These are phyloP conservation scores for Melanerpes formicivorus DNA, from an alignment of 2,113 vertebrate species.

Conservation along the genomic window DNA sequence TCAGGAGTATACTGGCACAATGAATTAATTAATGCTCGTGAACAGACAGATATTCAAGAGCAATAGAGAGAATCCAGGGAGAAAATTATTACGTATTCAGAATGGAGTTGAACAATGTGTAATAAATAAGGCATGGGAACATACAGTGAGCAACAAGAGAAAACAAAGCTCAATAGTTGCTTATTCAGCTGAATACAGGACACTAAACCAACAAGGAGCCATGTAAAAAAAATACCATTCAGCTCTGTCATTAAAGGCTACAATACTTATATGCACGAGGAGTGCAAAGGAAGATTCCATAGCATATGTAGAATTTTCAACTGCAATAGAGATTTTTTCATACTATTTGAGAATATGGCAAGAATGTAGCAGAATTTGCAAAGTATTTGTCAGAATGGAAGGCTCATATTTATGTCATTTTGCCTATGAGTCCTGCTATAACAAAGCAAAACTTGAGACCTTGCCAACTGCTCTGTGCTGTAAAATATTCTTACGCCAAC, in stretches of 20 bases:
- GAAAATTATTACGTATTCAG: background rate
- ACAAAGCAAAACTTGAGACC: conserved; percentile 36
- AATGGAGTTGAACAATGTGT: background rate
- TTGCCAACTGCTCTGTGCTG: conserved; percentile 38
- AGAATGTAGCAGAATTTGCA: background rate
- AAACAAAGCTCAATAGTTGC: background rate
- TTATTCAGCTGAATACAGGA: background rate
- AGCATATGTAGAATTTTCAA: background rate
- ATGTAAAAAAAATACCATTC: background rate
- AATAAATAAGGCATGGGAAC: background rate
- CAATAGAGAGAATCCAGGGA: background rate
- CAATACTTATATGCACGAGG: background rate
- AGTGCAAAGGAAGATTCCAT: background rate
- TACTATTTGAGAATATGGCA: background rate
- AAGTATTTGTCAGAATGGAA: conserved; percentile 3
- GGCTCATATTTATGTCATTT: conserved; percentile 17
- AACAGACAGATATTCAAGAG: background rate
- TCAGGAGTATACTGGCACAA: background rate
- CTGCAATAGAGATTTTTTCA: conserved; percentile 18
- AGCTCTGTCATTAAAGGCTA: background rate
- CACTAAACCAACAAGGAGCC: background rate
- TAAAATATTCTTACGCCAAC: conserved; percentile 51
- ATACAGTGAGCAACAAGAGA: background rate
- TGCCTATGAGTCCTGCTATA: background rate
- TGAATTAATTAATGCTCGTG: background rate